phyloP scores from a whole-genome alignment of 2,888 invertebrate genomes.

The Lamellibrachia satsuma region DNA sequence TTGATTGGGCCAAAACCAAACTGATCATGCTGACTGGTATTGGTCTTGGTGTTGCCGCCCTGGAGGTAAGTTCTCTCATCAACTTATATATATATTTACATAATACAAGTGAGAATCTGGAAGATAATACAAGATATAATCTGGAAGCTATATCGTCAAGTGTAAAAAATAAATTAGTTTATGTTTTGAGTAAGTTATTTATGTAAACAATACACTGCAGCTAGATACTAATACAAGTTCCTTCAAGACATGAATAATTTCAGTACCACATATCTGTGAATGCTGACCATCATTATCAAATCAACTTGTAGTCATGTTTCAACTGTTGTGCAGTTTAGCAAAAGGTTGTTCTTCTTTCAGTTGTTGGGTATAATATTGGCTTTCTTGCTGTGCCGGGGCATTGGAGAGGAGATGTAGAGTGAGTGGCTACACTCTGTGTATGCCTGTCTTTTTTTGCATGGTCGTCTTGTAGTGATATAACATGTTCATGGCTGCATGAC shows the following conservation, averaged over 20 bases:
- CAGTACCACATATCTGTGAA: neutral
- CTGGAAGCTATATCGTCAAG: neutral
- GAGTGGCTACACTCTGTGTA: neutral
- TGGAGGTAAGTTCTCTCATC: neutral
- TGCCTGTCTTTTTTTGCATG: neutral
- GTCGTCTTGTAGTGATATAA: neutral
- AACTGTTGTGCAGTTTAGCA: neutral
- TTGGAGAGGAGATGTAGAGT: constrained; percentile 12
- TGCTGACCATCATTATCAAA: neutral
- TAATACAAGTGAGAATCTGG: neutral
- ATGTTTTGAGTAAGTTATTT: neutral
- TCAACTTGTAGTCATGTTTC: neutral
- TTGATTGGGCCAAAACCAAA: neutral
- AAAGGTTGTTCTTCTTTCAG: neutral
- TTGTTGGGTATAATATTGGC: neutral
- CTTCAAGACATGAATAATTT: neutral
- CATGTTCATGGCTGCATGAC: neutral
- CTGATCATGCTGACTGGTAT: neutral
- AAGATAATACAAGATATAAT: neutral
- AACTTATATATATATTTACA: neutral
- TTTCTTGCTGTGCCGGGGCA: neutral
- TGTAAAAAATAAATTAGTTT: neutral
- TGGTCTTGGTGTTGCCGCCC: neutral
- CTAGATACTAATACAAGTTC: neutral
- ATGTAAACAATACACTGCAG: neutral